Evolutionary conservation across 2,888 invertebrate genomes (phyloP).

Genomic region (Cryptus armator): DNA sequence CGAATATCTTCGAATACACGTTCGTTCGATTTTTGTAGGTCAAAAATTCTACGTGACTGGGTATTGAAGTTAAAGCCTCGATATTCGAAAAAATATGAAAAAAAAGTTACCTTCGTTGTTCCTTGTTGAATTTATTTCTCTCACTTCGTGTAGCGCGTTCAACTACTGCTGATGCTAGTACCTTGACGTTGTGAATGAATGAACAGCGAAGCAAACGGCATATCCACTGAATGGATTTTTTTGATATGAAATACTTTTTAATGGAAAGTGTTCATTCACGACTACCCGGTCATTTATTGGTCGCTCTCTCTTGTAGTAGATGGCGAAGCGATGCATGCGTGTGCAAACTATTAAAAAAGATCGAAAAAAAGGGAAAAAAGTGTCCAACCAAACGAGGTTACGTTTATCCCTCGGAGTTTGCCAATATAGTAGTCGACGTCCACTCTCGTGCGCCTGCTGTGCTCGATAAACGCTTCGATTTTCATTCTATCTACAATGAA

Average conservation of each 20-base stretch:
- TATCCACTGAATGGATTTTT: too few species aligned
- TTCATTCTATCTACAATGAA: slow-evolving; percentile 12
- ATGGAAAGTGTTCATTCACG: background rate
- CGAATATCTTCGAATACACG: slow-evolving; percentile 42
- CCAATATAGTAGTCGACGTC: slow-evolving; percentile 18
- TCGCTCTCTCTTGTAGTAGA: background rate
- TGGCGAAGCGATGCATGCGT: background rate
- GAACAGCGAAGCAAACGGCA: too few species aligned
- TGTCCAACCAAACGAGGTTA: slow-evolving; percentile 6
- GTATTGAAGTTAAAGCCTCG: background rate
- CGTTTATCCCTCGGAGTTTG: slow-evolving; percentile 33
- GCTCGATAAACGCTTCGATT: slow-evolving; percentile 23
- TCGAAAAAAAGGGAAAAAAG: background rate
- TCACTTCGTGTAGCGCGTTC: too few species aligned
- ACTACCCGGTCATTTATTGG: background rate
- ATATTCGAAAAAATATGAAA: background rate
- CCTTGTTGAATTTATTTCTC: too few species aligned
- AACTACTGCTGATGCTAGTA: too few species aligned
- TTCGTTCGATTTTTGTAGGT: slow-evolving; percentile 28
- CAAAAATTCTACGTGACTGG: slow-evolving; percentile 12
- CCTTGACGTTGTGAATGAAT: too few species aligned
- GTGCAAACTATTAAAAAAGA: background rate
- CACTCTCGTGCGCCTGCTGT: slow-evolving; percentile 8
- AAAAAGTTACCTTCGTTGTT: too few species aligned
- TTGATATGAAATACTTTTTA: background rate